A percentile compares a stretch with the other conserved stretches of the same genome.
phyloP scores from a whole-genome alignment of 2,888 invertebrate genomes.

The Mythimna loreyi region DNA sequence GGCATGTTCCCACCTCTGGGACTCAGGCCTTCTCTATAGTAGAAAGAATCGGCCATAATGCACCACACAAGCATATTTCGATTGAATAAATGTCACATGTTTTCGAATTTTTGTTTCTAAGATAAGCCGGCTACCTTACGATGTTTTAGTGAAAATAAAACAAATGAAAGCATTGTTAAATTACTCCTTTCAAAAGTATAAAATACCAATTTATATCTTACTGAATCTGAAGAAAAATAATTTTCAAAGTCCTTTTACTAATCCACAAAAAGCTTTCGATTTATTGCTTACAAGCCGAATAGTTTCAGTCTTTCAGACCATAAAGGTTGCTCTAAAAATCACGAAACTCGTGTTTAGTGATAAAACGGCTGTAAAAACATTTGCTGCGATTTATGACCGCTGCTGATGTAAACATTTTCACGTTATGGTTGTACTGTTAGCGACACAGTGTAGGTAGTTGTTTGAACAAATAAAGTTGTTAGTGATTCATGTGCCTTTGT shows the following conservation, averaged over 20 bases:
- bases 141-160: too few species aligned
- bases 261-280: slow-evolving; percentile 42
- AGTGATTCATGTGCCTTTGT: background rate
- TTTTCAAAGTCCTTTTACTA: slow-evolving; percentile 3
- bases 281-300: slow-evolving; percentile 34
- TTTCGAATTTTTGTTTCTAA: too few species aligned
- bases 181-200: background rate
- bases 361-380: slow-evolving; percentile 55
- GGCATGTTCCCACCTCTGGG: too few species aligned
- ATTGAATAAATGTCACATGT: too few species aligned
- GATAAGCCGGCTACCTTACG: too few species aligned
- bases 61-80: too few species aligned
- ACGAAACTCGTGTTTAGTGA: slow-evolving; percentile 42
- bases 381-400: slow-evolving; percentile 45
- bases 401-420: slow-evolving; percentile 51
- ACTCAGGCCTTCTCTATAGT: too few species aligned
- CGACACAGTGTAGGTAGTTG: slow-evolving; percentile 4
- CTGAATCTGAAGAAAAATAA: slow-evolving; percentile 1
- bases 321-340: slow-evolving; percentile 49
- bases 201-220: slow-evolving; percentile 22
- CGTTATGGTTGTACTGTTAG: slow-evolving; percentile 26
- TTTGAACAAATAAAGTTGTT: slow-evolving; percentile 6
- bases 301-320: slow-evolving; percentile 38
- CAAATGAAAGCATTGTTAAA: too few species aligned
- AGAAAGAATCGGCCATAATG: too few species aligned